Evolutionary conservation across 1,140 invertebrate species (phyloP).

Genomic region (Centruroides sculpturatus): DNA sequence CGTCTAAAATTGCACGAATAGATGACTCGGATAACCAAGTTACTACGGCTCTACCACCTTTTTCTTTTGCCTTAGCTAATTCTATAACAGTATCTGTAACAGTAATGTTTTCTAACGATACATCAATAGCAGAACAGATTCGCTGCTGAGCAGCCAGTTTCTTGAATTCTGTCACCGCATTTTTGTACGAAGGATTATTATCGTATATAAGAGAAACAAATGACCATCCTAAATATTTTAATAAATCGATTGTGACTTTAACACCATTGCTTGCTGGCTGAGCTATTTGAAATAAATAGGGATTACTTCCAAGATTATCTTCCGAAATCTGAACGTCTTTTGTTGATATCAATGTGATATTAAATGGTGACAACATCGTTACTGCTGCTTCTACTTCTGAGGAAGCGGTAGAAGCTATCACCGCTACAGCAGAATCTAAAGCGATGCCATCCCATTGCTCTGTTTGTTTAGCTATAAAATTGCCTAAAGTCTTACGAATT

Average conservation of each 20-base stretch:
- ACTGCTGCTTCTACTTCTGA: conserved; percentile 13
- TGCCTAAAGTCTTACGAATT: conserved; percentile 8
- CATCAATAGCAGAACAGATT: conserved; percentile 18
- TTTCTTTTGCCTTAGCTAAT: conserved; percentile 7
- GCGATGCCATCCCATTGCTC: conserved; percentile 3
- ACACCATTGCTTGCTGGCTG: conserved; percentile 14
- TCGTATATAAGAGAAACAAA: conserved; percentile 29
- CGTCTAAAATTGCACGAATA: conserved; percentile 19
- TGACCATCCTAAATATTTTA: conserved; percentile 29
- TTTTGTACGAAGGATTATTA: conserved; percentile 21
- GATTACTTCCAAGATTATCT: background rate
- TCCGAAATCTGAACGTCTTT: conserved; percentile 9
- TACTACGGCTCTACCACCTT: conserved; percentile 13
- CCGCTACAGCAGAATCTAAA: conserved; percentile 2
- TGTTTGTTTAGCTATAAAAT: conserved; percentile 2
- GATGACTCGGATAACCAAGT: conserved; percentile 15
- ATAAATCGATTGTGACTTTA: conserved; percentile 23
- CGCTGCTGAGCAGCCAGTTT: conserved; percentile 19
- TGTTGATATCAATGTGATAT: conserved; percentile 19
- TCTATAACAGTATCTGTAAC: conserved; percentile 1
- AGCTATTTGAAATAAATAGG: conserved; percentile 10
- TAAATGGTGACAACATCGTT: conserved; percentile 16
- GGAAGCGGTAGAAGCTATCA: conserved; percentile 2
- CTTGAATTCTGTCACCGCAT: conserved; percentile 23
- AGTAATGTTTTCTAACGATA: background rate